Evolutionary conservation across 1,140 invertebrate genomes (phyloP), one percentile per base, ranked within the genome.

Genomic region (Drosophila repleta): DNA sequence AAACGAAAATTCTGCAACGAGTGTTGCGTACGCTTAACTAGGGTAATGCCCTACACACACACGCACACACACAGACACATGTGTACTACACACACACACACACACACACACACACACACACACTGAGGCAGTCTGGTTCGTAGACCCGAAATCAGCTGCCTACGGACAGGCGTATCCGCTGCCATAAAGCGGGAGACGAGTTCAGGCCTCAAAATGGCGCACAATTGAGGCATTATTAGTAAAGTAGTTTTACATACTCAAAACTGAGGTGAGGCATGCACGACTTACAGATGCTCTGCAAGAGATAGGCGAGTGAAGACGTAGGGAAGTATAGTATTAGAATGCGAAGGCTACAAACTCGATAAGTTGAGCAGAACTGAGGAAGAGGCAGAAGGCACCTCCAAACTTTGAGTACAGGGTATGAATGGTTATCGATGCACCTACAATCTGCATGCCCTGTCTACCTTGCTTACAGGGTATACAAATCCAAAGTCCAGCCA

Each of bases 141-240:
- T 5, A 71, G 32, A 52, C 57, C 58, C 62, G 15, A 56, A 75
- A 53, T 58, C 53, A n/a, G 52, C 11, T 35, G 32, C 29, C 32
- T 35, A 35, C 32, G 11, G 55, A 60, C 53, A 35, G 7, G 32
- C 32, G 32, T 35, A 35, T 35, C 64, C 32, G 24, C 49, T 60
- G 64, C 64, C 56, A 67, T 60, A 51, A 55, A 67, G 55, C 55
- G 37, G 55, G 46, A 43, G 53, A 35, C 35, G 53, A 51, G 45
- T 24, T 67, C 21, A 18, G 43, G 37, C 62, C 43, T 49, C 51
- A 66, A 62, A 79, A 80, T 75, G 66, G n/a, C 49, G 64, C 65
- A 85, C 80, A 89, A 90, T 89, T 89, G 85, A 85, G 85, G 85
- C 80, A 89, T 89, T 89, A 89, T 85, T 89, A 89, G 85, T 78